phyloP scores from a whole-genome alignment of 1,140 invertebrate species.

The Matsumurasca onukii region DNA sequence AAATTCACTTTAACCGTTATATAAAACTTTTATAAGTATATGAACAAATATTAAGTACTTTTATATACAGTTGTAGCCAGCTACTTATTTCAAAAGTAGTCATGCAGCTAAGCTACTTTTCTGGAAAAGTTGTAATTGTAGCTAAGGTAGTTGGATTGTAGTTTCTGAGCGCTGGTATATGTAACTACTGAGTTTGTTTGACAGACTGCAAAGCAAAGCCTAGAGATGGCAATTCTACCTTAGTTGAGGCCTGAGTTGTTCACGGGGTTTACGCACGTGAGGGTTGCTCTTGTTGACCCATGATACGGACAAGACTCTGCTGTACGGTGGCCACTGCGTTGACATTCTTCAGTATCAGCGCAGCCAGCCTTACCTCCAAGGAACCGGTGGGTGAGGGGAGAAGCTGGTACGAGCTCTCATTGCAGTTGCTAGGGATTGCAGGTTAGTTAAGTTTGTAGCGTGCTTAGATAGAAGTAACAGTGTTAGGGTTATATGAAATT shows the following conservation, averaged over 20 bases:
- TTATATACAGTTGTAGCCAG: no score
- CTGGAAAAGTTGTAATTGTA: no score
- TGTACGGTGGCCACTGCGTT: conserved; percentile 53
- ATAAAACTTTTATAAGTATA: no score
- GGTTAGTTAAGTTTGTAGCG: conserved; percentile 45
- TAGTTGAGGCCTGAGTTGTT: conserved; percentile 94
- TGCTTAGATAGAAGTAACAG: no score
- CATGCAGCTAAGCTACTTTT: no score
- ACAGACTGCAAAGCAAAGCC: conserved; percentile 90
- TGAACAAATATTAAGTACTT: no score
- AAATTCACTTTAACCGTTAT: no score
- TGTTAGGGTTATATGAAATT: no score
- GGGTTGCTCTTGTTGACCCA: conserved; percentile 94
- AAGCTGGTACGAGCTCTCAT: conserved; percentile 96
- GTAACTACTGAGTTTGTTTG: no score
- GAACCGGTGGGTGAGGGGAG: conserved; percentile 98
- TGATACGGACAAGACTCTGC: conserved; percentile 65
- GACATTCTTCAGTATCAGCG: conserved; percentile 97
- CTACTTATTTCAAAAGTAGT: no score
- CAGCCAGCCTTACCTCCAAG: conserved; percentile 97
- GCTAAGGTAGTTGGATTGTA: no score
- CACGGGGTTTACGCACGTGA: conserved; percentile 84
- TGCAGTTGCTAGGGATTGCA: conserved; percentile 90
- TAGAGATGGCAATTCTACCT: conserved; percentile 97
- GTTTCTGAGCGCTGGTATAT: no score